Percentiles rank a stretch among this genome's conserved stretches.
Conservation (phyloP, 2,797 vertebrate species). For the Limosa lapponica region DNA sequence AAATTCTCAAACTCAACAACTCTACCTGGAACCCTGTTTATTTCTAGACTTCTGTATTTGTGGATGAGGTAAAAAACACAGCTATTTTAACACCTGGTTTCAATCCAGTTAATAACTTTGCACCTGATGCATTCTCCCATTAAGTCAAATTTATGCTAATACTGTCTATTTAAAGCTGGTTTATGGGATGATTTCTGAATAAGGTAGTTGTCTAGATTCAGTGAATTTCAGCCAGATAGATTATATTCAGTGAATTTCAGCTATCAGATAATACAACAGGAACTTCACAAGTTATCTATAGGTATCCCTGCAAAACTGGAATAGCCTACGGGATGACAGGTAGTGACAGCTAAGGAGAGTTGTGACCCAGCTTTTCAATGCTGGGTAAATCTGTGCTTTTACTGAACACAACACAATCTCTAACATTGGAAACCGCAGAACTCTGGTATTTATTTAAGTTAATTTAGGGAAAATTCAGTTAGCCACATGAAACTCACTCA, state of each 20-base stretch:
- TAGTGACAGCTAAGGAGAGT: not conserved
- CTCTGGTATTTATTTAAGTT: not conserved
- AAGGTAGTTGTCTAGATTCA: not conserved
- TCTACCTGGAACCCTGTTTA: not conserved
- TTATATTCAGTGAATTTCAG: not conserved
- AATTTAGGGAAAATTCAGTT: not conserved
- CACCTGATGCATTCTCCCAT: conserved; percentile 15
- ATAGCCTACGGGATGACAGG: not conserved
- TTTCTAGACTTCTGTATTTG: not conserved
- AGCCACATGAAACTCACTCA: not conserved
- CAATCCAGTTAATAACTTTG: conserved; percentile 38
- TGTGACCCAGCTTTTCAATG: not conserved
- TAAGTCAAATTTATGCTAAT: conserved; percentile 67
- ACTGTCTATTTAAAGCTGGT: conserved; percentile 41
- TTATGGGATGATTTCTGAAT: conserved; percentile 11
- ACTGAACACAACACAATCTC: not conserved
- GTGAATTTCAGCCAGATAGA: not conserved
- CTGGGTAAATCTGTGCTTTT: not conserved
- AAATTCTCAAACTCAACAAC: not conserved
- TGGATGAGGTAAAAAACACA: not conserved
- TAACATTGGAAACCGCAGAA: not conserved
- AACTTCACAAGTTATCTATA: not conserved
- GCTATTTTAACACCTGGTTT: conserved; percentile 60
- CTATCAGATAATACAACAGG: not conserved
- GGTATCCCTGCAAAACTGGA: not conserved